Conservation (phyloP, 2,113 vertebrate species). For the Cyphomyrus plagiostoma region DNA sequence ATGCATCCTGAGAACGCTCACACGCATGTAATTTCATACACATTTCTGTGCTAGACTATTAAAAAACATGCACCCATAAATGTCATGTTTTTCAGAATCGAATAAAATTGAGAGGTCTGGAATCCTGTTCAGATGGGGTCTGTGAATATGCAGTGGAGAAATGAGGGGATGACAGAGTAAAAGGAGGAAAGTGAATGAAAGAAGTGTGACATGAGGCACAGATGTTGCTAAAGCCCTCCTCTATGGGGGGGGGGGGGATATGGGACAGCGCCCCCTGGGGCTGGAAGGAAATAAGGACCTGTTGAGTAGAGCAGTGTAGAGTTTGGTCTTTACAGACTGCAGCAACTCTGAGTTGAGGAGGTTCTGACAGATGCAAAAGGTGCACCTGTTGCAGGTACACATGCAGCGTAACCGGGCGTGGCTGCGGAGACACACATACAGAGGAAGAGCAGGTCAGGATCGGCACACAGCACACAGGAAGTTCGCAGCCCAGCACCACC, state of each 20-base stretch:
- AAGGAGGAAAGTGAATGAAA: background rate
- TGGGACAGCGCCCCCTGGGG: background rate
- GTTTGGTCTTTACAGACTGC: constrained; percentile 97
- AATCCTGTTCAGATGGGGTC: background rate
- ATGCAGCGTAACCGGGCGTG: constrained; percentile 97
- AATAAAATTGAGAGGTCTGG: background rate
- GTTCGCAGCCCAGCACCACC: background rate
- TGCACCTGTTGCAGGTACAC: constrained; percentile 98
- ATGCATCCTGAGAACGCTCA: background rate
- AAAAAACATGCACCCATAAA: background rate
- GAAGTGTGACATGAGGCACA: background rate
- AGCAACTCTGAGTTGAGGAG: constrained; percentile 98
- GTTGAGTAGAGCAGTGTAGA: constrained; percentile 93
- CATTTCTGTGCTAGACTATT: background rate
- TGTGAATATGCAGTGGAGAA: constrained; percentile 46
- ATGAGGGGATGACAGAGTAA: constrained; percentile 20
- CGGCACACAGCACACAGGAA: constrained; percentile 42
- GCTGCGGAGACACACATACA: constrained; percentile 79
- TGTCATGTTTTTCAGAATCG: background rate
- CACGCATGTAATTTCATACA: background rate
- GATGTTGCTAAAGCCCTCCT: background rate
- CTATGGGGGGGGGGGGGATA: background rate
- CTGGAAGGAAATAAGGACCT: constrained; percentile 66
- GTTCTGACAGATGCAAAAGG: constrained; percentile 99
- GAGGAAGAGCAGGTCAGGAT: constrained; percentile 72